Base-by-base conservation (phyloP, 2,113 vertebrate genomes). In the Cariama cristata region DNA sequence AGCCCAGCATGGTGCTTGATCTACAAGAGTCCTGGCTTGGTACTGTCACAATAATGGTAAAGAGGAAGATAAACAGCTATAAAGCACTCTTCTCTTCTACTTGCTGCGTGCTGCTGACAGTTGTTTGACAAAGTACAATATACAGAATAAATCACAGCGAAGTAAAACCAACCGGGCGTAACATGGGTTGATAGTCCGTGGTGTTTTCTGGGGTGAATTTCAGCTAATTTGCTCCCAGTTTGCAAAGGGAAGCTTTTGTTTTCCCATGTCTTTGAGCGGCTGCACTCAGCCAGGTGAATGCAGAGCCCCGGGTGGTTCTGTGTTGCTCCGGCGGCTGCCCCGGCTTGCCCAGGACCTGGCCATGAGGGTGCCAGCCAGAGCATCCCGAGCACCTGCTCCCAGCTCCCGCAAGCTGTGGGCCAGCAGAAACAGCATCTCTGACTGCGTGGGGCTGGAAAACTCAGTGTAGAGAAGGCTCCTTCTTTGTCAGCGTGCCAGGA, bases 41-140 rank as follows among this genome's bases (percentile, higher is more conserved):
- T 72, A 40, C 47, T 5, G 3, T 53, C 59, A 88, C 30, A 67
- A 33, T 35, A 86, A 67, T 8, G 21, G 68, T 59, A 93, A 86
- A 80, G 55, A 86, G 83, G 47, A 90, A 84, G 56, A 88, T 68
- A 91, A 95, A 71, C n/a, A 83, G 21, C 68, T 86, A 58, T 40
- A 90, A 88, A 67, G 21, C 14, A 33, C 60, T 59, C 20, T 77
- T 80, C 45, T 83, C 35, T 81, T 75, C 69, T 79, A 81, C 49
- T 77, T 84, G 64, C 40, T 55, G 68, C 1, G 0, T 16, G 38
- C 23, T 72, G 76, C 56, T 68, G 75, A 79, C 88, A 88, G 50
- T 77, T 75, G 26, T 88, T 86, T 95, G 82, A 80, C 83, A 89
- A 88, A 66, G 32, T 62, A 88, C 47, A 86, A 82, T 69, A 75